Conservation (phyloP, 2,797 vertebrate genomes). For the Loris lydekkerianus region DNA sequence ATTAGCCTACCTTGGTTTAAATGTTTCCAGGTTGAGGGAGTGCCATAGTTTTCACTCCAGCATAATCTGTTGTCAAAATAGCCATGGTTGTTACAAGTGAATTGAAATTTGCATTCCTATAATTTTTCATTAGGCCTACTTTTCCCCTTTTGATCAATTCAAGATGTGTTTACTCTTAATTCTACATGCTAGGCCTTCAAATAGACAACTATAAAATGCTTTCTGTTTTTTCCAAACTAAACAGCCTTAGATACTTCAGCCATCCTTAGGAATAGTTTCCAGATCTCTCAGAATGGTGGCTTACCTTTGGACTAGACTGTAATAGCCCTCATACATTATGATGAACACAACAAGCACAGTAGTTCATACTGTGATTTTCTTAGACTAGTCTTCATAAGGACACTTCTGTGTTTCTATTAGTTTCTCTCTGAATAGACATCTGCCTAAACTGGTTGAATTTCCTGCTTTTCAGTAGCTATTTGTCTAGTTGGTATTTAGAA, state of each 20-base stretch:
- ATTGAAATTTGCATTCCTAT: conserved; percentile 13
- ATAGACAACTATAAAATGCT: neutral
- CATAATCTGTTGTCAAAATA: neutral
- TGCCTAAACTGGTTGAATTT: neutral
- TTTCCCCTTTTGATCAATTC: conserved; percentile 12
- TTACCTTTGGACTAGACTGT: neutral
- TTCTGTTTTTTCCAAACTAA: neutral
- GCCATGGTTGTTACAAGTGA: neutral
- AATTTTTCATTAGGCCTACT: conserved; percentile 33
- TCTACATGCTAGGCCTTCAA: neutral
- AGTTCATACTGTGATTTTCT: neutral
- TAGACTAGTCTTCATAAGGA: conserved; percentile 12
- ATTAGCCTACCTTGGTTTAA: neutral
- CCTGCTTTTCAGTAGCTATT: neutral
- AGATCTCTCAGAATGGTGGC: neutral
- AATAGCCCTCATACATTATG: neutral
- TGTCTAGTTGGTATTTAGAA: neutral
- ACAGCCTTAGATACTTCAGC: neutral
- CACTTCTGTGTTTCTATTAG: neutral
- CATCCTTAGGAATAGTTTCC: neutral
- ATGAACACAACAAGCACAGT: neutral
- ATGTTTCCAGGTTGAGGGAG: neutral
- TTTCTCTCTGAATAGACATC: conserved; percentile 30
- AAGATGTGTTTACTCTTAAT: neutral
- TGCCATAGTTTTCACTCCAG: neutral